phyloP scores from a whole-genome alignment of 2,888 invertebrate species.

The Meteorus colon region DNA sequence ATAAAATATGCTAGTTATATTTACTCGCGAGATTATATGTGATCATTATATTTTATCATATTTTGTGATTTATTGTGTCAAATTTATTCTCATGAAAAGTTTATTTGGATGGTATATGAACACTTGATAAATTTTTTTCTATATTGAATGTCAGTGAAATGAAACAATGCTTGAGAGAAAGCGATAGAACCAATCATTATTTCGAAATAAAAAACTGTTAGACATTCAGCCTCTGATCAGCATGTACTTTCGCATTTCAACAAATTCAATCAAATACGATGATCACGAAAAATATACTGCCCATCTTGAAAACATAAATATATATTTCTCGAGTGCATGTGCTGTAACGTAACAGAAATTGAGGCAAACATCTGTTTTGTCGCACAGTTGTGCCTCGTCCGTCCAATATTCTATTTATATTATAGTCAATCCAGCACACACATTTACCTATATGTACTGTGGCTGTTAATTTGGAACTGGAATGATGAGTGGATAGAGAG shows the following conservation, averaged over 20 bases:
- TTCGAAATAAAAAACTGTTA: too few relatives aligned
- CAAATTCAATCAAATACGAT: neutral
- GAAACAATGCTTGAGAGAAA: too few relatives aligned
- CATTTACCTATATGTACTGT: neutral
- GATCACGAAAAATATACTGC: neutral
- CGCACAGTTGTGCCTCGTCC: neutral
- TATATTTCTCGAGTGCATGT: conserved; percentile 49
- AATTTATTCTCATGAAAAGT: too few relatives aligned
- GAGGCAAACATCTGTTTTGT: neutral
- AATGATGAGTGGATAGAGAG: neutral
- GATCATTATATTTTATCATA: neutral
- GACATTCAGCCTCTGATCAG: neutral
- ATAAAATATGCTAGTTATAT: neutral
- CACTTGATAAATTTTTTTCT: too few relatives aligned
- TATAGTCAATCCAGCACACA: neutral
- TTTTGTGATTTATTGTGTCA: too few relatives aligned
- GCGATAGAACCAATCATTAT: too few relatives aligned
- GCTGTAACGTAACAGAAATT: neutral
- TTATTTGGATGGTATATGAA: too few relatives aligned
- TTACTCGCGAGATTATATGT: neutral
- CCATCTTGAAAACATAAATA: neutral
- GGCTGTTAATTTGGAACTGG: neutral
- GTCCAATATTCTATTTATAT: neutral
- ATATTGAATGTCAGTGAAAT: too few relatives aligned
- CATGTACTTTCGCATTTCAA: neutral